Conservation (phyloP, 2,888 invertebrate genomes). For the Tetranychus truncatus region DNA sequence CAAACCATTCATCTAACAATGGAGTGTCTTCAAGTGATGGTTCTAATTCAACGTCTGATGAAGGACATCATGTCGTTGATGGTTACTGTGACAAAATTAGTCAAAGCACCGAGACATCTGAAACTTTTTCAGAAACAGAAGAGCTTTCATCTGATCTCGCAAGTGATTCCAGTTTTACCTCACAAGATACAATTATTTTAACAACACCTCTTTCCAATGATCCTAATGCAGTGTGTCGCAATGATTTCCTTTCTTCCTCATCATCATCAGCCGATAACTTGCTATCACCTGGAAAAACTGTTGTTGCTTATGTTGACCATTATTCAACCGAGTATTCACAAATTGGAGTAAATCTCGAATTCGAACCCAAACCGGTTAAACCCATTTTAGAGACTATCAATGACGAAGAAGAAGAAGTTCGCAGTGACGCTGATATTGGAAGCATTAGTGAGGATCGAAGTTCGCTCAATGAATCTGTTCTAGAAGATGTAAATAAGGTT, state of each 20-base stretch:
- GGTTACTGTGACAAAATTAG: neutral
- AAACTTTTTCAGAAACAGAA: constrained; percentile 12
- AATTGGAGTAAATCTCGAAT: constrained; percentile 3
- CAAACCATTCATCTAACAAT: no score
- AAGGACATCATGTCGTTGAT: neutral
- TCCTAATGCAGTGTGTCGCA: neutral
- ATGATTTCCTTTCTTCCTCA: neutral
- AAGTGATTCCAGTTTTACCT: constrained; percentile 26
- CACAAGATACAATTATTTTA: constrained; percentile 27
- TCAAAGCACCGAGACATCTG: constrained; percentile 9
- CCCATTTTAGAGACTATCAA: neutral
- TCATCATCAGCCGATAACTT: neutral
- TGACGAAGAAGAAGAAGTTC: constrained; percentile 1
- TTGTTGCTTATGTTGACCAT: neutral
- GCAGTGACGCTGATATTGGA: constrained; percentile 1
- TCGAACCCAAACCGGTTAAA: neutral
- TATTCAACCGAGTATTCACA: neutral
- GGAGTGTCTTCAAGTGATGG: neutral
- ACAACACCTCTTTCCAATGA: constrained; percentile 7
- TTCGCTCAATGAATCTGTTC: neutral
- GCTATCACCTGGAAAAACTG: neutral
- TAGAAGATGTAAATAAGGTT: neutral
- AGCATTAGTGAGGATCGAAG: neutral
- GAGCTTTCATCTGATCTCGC: constrained; percentile 19
- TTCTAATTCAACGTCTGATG: neutral